Base-by-base conservation (phyloP, 64 coral and sea anemone genomes). In the Dendrophyllia cribrosa region DNA sequence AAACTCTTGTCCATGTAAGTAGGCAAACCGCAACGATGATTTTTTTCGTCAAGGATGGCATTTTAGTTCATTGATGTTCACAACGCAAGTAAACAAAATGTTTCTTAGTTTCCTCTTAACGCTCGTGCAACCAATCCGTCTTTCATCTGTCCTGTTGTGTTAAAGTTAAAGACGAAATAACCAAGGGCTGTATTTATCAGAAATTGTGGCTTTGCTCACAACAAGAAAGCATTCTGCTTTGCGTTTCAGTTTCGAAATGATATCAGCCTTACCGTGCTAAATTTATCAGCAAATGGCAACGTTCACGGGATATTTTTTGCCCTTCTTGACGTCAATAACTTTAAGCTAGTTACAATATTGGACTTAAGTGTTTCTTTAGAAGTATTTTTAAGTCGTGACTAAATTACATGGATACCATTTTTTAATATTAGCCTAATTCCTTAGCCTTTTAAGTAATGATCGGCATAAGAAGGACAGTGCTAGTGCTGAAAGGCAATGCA, bases 251-350 rank as follows among this genome's bases (percentile, higher is more conserved):
- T 47, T 72, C 9, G 13, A 51, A 19, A 5, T 23, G 80, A 84
- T 84, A 68, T 84, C 51, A 50, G 43, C 9, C 4, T 45, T 84
- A 3, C 2, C 9, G 20, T 7, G 12, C 62, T 67, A 14, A 49
- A 84, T 82, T 64, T 84, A 84, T 63, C 19, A 34, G 19, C 61
- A 51, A 66, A 67, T 84, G 9, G 62, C 43, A 24, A 46, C 45
- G 7, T 67, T 62, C 46, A 9, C 12, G 62, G 20, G 12, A 20
- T 5, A 50, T 59, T 47, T 64, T 84, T 68, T 82, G 46, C 15
- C 61, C 61, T 20, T 20, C 16, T 75, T 75, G 72, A 75, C 72
- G 72, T 75, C 72, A 75, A 15, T 43, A 72, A 72, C 45, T 7
- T 2, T 4, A 44, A 45, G 25, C 8, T 12, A 69, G 72, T 75